A percentile compares a stretch with the other conserved stretches of the same genome.
Conservation (phyloP, 2,797 vertebrate genomes). For the Onychomys arenicola region DNA sequence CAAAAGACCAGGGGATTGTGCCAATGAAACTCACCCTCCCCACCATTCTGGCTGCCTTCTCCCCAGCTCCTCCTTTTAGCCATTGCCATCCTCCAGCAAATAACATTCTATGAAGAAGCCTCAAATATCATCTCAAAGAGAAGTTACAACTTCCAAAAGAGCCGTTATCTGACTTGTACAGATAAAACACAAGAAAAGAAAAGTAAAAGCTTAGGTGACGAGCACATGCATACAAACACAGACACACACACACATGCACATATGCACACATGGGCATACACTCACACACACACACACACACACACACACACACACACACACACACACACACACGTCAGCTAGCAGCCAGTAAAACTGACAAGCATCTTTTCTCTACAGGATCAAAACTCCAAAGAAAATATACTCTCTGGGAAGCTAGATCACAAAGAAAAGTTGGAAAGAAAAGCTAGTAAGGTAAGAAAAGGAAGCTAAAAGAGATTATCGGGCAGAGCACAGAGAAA, state of each 20-base stretch:
- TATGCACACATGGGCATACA: background rate
- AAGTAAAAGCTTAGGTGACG: background rate
- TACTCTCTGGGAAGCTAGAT: background rate
- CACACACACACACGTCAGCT: background rate
- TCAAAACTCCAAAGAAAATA: background rate
- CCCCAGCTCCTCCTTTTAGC: background rate
- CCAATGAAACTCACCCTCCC: background rate
- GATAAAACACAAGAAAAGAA: background rate
- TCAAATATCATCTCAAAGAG: background rate
- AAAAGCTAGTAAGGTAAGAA: background rate
- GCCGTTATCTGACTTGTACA: background rate
- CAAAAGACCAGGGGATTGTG: background rate
- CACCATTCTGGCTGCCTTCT: background rate
- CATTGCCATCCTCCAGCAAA: background rate
- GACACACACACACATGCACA: background rate
- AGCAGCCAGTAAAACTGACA: background rate
- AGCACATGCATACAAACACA: background rate
- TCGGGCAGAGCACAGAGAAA: background rate
- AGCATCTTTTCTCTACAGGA: background rate
- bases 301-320: background rate
- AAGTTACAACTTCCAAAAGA: background rate
- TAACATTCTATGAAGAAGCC: background rate
- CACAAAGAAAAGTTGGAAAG: constrained; percentile 3
- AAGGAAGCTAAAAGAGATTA: background rate
- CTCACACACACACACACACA: no score